Base-by-base conservation (phyloP, 2,797 vertebrate species). In the Pipistrellus kuhlii region DNA sequence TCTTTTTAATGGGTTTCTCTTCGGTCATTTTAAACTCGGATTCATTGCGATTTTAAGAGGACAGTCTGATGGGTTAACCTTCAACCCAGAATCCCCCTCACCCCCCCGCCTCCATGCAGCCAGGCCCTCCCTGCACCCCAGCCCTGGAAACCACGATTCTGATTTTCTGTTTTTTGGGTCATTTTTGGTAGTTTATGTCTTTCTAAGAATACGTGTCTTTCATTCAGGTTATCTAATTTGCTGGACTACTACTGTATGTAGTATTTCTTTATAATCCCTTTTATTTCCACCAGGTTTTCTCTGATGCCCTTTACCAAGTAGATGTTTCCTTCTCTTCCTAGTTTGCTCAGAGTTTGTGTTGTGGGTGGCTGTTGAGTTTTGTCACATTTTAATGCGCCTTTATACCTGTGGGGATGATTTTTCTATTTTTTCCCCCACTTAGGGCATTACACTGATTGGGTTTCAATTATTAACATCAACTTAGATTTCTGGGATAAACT, bases 21-120 rank as follows among this genome's bases (percentile, higher is more conserved):
- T 71, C 14, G 57, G 18, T 51, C 17, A 1, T 81, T 91, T 73
- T n/a, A 51, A 93, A 66, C 66, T 66, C 0, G 0, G 72, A 69
- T 76, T 94, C 92, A 64, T 44, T 46, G 78, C 55, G 72, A 25
- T 76, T 92, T 71, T 48, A 76, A 88, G 86, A 51, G 72, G 27
- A 46, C n/a, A 3, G 17, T 57, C 14, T 77, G 80, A 59, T 59
- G 44, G 38, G 3, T 77, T 95, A 17, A 30, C 41, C 44, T 8
- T 68, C 64, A 27, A 9, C 73, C 62, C 48, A 13, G 1, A 35
- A 32, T 25, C 2, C 41, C n/a, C 32, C 48, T 6, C 38, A 4
- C 38, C 38, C 38, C 38, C 8, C 0, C 53, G 23, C 30, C 32
- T 20, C 44, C 57, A 30, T 15, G 17, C 6, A 17, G 11, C 15